These are phyloP conservation scores for Drosophila hamatofila DNA, from an alignment of 2,888 invertebrate genomes.

Conservation along the genomic window DNA sequence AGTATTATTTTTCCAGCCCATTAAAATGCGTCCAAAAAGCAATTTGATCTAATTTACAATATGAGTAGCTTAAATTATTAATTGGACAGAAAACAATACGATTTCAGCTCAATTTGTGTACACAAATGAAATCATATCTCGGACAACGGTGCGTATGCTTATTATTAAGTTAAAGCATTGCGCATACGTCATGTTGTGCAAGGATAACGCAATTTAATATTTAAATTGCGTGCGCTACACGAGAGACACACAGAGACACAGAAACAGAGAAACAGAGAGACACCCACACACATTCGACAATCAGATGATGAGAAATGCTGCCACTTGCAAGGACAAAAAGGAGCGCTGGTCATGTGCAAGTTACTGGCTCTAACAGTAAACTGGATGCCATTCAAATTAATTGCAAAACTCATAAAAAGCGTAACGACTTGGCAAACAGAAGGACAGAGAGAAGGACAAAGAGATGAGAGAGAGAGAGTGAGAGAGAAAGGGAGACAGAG, in stretches of 20 bases:
- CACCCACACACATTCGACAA: constrained; percentile 26
- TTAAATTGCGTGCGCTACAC: constrained; percentile 48
- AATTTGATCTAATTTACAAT: not conserved
- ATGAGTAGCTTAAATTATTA: not conserved
- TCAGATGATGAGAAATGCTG: constrained; percentile 8
- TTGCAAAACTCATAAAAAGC: constrained; percentile 50
- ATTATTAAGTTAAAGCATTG: constrained; percentile 53
- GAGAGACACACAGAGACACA: constrained; percentile 12
- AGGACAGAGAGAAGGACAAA: not conserved
- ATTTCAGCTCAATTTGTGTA: not conserved
- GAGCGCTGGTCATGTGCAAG: constrained; percentile 21
- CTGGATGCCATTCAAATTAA: constrained; percentile 52
- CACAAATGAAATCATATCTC: not conserved
- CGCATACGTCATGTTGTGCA: constrained; percentile 53
- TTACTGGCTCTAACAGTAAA: constrained; percentile 21
- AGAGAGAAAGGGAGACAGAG: not conserved
- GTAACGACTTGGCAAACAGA: constrained; percentile 25
- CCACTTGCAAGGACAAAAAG: not conserved
- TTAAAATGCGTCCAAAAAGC: not conserved
- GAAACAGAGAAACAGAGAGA: no score
- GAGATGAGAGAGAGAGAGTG: not conserved
- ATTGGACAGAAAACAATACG: not conserved
- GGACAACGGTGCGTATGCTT: constrained; percentile 52
- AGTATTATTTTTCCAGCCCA: not conserved
- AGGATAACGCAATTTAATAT: constrained; percentile 56